Evolutionary conservation across 2,113 vertebrate species (phyloP).

Genomic region (Microtus richardsoni): DNA sequence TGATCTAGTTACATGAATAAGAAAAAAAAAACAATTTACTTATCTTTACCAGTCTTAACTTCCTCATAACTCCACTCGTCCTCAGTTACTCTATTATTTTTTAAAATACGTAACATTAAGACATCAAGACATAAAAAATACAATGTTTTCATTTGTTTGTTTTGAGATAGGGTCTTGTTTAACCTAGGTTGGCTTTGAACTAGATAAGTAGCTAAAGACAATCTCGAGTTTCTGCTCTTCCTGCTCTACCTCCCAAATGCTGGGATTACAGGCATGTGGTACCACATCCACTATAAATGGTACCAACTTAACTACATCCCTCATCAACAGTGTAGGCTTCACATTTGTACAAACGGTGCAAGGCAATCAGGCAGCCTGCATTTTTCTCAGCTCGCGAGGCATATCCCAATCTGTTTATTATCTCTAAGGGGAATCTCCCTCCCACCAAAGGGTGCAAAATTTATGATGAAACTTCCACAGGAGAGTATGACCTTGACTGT

Average conservation of each 20-base stretch:
- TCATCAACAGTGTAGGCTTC: not conserved
- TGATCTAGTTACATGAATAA: not conserved
- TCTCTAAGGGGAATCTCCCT: not conserved
- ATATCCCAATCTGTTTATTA: not conserved
- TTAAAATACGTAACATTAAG: not conserved
- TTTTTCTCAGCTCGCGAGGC: not conserved
- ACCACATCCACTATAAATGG: not conserved
- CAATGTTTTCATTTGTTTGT: not conserved
- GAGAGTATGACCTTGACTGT: not conserved
- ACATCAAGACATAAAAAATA: not conserved
- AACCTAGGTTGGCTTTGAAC: not conserved
- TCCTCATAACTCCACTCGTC: not conserved
- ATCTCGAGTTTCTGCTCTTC: not conserved
- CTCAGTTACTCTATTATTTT: not conserved
- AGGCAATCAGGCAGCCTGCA: not conserved
- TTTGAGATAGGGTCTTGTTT: not conserved
- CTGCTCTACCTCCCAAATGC: not conserved
- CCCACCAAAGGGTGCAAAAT: not conserved
- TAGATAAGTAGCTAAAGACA: not conserved
- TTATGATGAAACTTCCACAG: no score
- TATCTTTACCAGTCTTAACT: not conserved
- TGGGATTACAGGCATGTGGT: not conserved
- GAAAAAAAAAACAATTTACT: not conserved
- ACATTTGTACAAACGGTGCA: not conserved
- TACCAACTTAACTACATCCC: not conserved